Evolutionary conservation across 2,888 invertebrate species (phyloP), one percentile per base, ranked within the genome.

Genomic region (Zeuzera pyrina): DNA sequence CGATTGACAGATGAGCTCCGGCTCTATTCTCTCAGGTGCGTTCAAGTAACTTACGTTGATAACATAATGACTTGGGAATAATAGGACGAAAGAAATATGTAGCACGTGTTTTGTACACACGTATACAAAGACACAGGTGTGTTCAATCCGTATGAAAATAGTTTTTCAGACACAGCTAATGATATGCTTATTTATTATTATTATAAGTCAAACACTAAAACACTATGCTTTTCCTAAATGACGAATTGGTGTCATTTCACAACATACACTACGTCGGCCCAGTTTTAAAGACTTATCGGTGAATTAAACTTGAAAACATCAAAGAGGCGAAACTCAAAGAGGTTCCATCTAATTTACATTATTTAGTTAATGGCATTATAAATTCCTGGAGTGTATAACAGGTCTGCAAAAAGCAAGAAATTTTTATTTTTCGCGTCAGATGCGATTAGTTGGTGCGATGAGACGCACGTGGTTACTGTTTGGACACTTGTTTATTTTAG

Each of bases 11-110:
- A 77, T 78, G 77, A 69, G 53, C 58, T 62, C 72, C 67, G 76
- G 70, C 76, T 65, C 60, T 66, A 70, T 68, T 50, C 49, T 58
- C 66, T 67, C 73, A 78, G 78, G 79, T 78, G 76, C 73, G 78
- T 77, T 72, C 69, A 65, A 60, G 62, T 71, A 63, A 11, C 10
- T 25, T 48, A 59, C 39, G 51, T 53, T 60, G 56, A 68, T 59
- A 65, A 65, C 50, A 39, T 50, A 28, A 28, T 28, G 28, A n/a
- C n/a, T 12, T 7, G 8, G 25, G 4, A 13, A 25, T 25, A 13
- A 25, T 12, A 25, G n/a, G n/a, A n/a, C n/a, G n/a, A n/a, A n/a
- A n/a, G n/a, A n/a, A n/a, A n/a, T n/a, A n/a, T n/a, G n/a, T n/a
- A n/a, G n/a, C n/a, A n/a, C n/a, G n/a, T n/a, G n/a, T n/a, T n/a